phyloP scores from a whole-genome alignment of 2,113 vertebrate species.

The western clawed frog (Xenopus tropicalis) region DNA sequence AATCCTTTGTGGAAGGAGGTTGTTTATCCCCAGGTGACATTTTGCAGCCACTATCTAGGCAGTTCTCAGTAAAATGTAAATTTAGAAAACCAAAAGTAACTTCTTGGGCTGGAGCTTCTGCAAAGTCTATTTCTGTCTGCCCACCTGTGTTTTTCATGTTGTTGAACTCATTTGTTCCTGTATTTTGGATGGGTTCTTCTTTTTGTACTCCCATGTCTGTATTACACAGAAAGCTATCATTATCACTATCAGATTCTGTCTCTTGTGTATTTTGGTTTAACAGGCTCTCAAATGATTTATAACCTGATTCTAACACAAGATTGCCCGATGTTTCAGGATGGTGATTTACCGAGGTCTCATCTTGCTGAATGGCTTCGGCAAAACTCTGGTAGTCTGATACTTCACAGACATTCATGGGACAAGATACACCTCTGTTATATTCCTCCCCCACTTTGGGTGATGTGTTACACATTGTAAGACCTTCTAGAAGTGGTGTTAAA shows the following conservation, averaged over 20 bases:
- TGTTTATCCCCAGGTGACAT: not conserved
- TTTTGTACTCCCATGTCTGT: not conserved
- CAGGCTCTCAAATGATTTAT: constrained; percentile 19
- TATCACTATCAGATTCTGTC: not conserved
- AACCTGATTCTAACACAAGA: not conserved
- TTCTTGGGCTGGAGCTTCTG: not conserved
- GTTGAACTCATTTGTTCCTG: not conserved
- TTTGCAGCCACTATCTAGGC: no score
- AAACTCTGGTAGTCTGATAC: constrained; percentile 22
- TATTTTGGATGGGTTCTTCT: not conserved
- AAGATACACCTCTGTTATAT: not conserved
- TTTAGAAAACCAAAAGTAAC: not conserved
- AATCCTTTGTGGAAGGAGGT: not conserved
- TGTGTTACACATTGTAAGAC: not conserved
- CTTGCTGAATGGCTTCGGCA: constrained; percentile 20
- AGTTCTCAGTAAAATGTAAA: not conserved
- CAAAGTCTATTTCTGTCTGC: not conserved
- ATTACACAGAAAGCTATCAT: not conserved
- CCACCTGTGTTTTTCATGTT: not conserved
- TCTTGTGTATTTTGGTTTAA: not conserved
- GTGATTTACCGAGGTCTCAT: not conserved
- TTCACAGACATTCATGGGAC: not conserved
- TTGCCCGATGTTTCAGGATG: not conserved
- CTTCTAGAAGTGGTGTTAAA: not conserved
- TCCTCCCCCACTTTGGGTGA: not conserved